Evolutionary conservation across 2,113 vertebrate species (phyloP), one percentile per base, ranked within the genome.

Genomic region (Brachypodius melanocephalos): DNA sequence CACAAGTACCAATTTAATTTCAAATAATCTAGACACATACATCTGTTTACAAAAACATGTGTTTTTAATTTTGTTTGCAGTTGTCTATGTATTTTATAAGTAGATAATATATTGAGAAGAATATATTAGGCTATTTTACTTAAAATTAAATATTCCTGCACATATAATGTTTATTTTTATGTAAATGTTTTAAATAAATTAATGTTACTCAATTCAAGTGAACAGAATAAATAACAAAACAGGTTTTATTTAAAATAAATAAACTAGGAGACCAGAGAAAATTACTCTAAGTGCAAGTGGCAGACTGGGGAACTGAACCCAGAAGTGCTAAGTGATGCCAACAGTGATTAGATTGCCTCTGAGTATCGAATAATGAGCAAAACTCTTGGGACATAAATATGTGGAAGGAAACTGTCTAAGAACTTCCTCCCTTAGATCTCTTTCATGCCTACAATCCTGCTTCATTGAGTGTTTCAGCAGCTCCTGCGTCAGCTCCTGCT

Each of bases 351-450:
- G 79, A 85, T 76, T 92, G 75, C 79, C 49, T 80, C 59, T 73
- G 79, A 91, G 83, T 90, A 80, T 36, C 12, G 24, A 90, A 94
- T 86, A 86, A 96, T 65, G 59, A 77, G 22, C 62, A 94, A 90
- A 88, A 86, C 42, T 80, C 72, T 62, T 69, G 68, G 83, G 79
- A 90, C 13, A 43, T 74, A 93, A 94, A 59, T 48, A 71, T 15
- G 28, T 52, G 74, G 66, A 92, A 92, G 79, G 36, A 90, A 88
- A 65, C 12, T 45, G 40, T 76, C 45, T 79, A 88, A 79, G 87
- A 88, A 65, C 88, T 85, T 92, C 36, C 45, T 79, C 12, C 14
- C 48, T 88, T 43, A 93, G 40, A 72, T 79, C 31, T 82, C 40
- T 89, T 86, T 29, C 0, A 0, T 67, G 61, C 61, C 48, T 75